These are phyloP conservation scores for Fistularia tabacaria DNA, from an alignment of 2,797 vertebrate species.

Conservation along the genomic window DNA sequence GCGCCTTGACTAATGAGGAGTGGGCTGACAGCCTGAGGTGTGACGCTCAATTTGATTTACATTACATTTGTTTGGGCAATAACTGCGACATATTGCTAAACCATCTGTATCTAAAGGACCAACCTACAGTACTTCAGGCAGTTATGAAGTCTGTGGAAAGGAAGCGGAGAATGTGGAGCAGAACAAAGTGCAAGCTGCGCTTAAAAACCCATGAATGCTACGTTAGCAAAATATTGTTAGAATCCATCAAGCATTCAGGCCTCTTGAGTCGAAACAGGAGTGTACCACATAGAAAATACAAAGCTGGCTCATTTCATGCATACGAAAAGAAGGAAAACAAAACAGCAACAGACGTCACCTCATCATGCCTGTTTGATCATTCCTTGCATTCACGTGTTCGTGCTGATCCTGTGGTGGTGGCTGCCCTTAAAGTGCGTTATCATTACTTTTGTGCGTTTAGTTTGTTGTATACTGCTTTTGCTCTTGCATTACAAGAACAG, in stretches of 20 bases:
- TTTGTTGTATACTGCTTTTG: slow-evolving; percentile 32
- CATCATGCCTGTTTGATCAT: slow-evolving; percentile 53
- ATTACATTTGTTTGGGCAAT: slow-evolving; percentile 26
- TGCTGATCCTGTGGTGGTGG: slow-evolving; percentile 25
- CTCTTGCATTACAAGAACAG: slow-evolving; percentile 17
- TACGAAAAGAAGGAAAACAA: slow-evolving; percentile 49
- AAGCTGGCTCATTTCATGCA: slow-evolving; percentile 63
- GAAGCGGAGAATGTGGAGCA: slow-evolving; percentile 31
- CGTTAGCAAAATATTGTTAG: slow-evolving; percentile 60
- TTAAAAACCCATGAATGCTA: slow-evolving; percentile 44
- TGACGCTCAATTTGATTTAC: slow-evolving; percentile 21
- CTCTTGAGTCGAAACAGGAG: slow-evolving; percentile 66
- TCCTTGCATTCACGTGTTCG: slow-evolving; percentile 42
- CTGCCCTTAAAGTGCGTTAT: neutral
- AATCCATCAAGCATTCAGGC: slow-evolving; percentile 62
- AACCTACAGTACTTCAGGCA: neutral
- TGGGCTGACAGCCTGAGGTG: slow-evolving; percentile 23
- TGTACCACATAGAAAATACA: slow-evolving; percentile 58
- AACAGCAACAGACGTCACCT: slow-evolving; percentile 28
- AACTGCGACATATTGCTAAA: slow-evolving; percentile 25
- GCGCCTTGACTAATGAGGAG: slow-evolving; percentile 22
- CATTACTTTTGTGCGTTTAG: neutral
- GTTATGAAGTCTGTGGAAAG: slow-evolving; percentile 23
- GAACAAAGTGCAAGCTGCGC: slow-evolving; percentile 43
- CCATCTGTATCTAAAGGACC: slow-evolving; percentile 31